These are phyloP conservation scores for Eulemur macaco DNA, from an alignment of 2,113 vertebrate species.

Conservation along the genomic window DNA sequence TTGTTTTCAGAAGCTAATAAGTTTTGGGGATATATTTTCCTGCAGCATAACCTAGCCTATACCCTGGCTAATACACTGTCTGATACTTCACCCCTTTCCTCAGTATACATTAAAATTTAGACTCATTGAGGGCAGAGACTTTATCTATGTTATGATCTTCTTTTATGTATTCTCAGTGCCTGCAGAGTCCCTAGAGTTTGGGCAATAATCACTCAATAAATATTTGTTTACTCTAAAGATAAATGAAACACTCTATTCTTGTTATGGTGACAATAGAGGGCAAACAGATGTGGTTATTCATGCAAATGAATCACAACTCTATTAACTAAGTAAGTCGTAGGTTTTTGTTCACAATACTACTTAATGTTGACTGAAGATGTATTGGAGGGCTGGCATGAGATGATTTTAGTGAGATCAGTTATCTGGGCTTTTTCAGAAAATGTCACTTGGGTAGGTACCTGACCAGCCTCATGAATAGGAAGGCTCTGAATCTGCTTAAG, in stretches of 20 bases:
- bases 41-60: neutral
- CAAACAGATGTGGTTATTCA: neutral
- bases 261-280: neutral
- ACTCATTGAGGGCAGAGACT: neutral
- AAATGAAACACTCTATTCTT: neutral
- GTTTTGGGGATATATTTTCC: neutral
- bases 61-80: neutral
- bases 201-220: neutral
- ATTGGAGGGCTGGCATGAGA: neutral
- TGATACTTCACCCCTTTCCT: neutral
- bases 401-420: neutral
- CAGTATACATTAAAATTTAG: neutral
- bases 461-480: neutral
- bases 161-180: neutral
- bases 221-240: slow-evolving; percentile 44
- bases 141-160: neutral
- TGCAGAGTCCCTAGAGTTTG: neutral
- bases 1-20: neutral
- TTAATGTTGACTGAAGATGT: neutral
- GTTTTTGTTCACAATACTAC: neutral
- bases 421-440: slow-evolving; percentile 1
- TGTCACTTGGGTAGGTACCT: neutral
- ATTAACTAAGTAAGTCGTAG: neutral
- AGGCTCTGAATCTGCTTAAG: neutral
- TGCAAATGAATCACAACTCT: neutral